Percentiles rank a stretch among this genome's conserved stretches.
These are phyloP conservation scores for Ramphastos sulfuratus DNA, from an alignment of 2,113 vertebrate species.

Conservation along the genomic window DNA sequence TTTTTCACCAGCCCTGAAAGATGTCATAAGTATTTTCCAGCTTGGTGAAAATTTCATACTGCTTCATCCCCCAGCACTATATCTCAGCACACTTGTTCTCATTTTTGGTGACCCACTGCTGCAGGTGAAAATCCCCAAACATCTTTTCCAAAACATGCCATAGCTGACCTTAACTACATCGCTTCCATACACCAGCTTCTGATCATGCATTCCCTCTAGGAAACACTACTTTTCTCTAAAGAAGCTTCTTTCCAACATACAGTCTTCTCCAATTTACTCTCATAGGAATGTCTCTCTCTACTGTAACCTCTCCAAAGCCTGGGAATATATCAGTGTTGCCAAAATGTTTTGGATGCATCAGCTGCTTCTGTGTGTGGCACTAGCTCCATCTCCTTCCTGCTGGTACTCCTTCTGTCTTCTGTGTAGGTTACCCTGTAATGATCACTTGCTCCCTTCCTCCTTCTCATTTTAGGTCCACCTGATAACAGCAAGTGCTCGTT, in stretches of 20 bases:
- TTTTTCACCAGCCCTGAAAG: background rate
- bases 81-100: background rate
- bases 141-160: background rate
- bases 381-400: background rate
- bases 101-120: background rate
- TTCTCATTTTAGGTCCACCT: background rate
- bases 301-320: background rate
- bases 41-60: background rate
- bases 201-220: background rate
- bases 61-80: background rate
- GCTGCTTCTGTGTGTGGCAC: background rate
- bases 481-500: background rate
- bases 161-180: background rate
- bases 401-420: background rate
- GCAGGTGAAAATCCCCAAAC: background rate
- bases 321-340: background rate
- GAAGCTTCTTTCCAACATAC: background rate
- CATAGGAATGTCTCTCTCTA: accelerated
- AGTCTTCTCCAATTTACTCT: background rate
- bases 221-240: background rate
- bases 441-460: background rate
- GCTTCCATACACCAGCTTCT: background rate
- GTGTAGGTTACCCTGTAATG: background rate
- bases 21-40: background rate
- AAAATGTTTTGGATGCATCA: background rate